These are phyloP conservation scores for Macroramphosus scolopax DNA, from an alignment of 2,797 vertebrate genomes.

Conservation along the genomic window DNA sequence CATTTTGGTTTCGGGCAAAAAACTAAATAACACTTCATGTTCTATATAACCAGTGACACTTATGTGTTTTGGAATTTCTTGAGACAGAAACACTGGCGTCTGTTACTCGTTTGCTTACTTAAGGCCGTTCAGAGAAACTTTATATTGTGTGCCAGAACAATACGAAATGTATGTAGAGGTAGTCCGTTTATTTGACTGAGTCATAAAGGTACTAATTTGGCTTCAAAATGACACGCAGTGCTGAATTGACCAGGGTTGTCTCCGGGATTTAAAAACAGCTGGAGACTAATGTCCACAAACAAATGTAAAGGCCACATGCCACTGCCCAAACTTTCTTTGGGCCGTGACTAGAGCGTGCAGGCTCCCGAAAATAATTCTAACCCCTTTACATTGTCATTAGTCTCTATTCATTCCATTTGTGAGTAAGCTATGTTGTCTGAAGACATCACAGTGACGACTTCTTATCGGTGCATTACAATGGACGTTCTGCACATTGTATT, in stretches of 20 bases:
- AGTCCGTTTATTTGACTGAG: conserved; percentile 24
- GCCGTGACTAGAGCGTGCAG: too few relatives aligned
- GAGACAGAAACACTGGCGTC: conserved; percentile 51
- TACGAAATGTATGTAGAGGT: conserved; percentile 23
- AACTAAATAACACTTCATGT: conserved; percentile 66
- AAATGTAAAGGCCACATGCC: conserved; percentile 35
- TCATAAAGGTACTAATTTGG: conserved; percentile 61
- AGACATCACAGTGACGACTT: too few relatives aligned
- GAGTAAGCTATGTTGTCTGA: too few relatives aligned
- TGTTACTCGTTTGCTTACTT: conserved; percentile 57
- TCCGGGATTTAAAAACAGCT: conserved; percentile 47
- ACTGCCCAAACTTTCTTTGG: conserved; percentile 7
- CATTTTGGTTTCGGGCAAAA: conserved; percentile 63
- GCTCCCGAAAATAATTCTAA: too few relatives aligned
- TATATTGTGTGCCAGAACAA: conserved; percentile 42
- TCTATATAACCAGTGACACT: conserved; percentile 61
- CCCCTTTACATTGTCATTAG: too few relatives aligned
- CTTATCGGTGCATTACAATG: conserved; percentile 26
- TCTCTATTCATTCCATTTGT: too few relatives aligned
- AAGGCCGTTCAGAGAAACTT: conserved; percentile 57
- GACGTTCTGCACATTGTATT: conserved; percentile 53
- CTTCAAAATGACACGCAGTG: conserved; percentile 52
- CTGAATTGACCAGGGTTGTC: conserved; percentile 38
- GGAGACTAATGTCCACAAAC: conserved; percentile 39
- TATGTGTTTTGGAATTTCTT: conserved; percentile 63